phyloP scores from a whole-genome alignment of 30 jellyfish, hydroid and myxozoan species.

The Mastigias papua region DNA sequence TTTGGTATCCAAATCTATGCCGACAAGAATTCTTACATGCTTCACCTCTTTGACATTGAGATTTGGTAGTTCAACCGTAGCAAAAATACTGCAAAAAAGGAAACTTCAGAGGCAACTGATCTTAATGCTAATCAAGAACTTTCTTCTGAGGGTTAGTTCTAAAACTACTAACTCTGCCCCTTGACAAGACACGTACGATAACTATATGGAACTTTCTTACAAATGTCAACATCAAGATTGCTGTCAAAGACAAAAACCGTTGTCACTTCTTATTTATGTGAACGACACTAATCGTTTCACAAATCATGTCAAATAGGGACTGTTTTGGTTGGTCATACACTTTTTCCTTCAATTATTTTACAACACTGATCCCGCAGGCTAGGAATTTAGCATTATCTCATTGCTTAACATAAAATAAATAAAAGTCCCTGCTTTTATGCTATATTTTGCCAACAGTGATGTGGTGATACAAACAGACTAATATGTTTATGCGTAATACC shows the following conservation, averaged over 20 bases:
- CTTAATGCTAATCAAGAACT: background rate
- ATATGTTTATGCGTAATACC: background rate
- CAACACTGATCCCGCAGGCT: background rate
- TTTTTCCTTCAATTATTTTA: background rate
- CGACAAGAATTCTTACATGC: slow-evolving; percentile 47
- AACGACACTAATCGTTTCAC: no score
- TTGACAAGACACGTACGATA: background rate
- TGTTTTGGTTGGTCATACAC: no score
- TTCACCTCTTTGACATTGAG: slow-evolving; percentile 19
- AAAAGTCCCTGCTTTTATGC: background rate
- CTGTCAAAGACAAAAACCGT: no score
- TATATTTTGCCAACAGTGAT: background rate
- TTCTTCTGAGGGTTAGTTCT: background rate
- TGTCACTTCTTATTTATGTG: no score
- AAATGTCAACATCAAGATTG: no score
- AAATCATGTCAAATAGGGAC: no score
- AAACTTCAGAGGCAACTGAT: background rate
- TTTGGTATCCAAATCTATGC: slow-evolving; percentile 20
- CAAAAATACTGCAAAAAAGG: slow-evolving; percentile 24
- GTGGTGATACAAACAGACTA: background rate
- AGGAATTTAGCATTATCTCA: background rate
- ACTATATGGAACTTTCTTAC: background rate
- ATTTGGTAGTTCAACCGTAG: slow-evolving; percentile 53
- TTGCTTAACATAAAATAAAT: background rate
- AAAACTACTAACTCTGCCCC: background rate